Evolutionary conservation across 2,797 vertebrate genomes (phyloP), one percentile per base, ranked within the genome.

Genomic region (Leptodon cayanensis): DNA sequence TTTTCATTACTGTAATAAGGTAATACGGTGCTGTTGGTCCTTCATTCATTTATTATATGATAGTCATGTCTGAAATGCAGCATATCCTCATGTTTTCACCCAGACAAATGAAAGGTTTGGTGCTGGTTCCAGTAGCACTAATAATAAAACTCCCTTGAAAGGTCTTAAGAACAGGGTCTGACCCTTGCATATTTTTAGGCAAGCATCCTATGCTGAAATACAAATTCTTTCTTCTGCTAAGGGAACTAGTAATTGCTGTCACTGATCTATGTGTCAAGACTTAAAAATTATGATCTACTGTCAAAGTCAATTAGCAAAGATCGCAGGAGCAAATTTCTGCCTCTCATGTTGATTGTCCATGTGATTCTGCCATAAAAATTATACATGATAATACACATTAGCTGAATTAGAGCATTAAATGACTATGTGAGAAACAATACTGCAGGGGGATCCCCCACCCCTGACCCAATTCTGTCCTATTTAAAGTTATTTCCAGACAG

Each of bases 251-350:
- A 85, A 86, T 86, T 91, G 37, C 50, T 92, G 54, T 35, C 66
- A 59, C 37, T 93, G 61, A 67, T 82, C 22, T 9, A 11, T 50
- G 44, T 72, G 47, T 83, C 84, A 83, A 70, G 63, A 57, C 22
- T 47, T 73, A 28, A 67, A 90, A 90, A 58, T 92, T 66, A 79
- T 42, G 18, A 74, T 81, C 35, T 61, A 10, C 16, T 31, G 20
- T 86, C 73, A 92, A 62, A 63, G 66, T 70, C 61, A 96, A 79
- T 93, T 86, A 94, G 65, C 63, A 88, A 88, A 91, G 65, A 58
- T 35, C 13, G 1, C 39, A 74, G 65, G 67, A 83, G 42, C 21
- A 93, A 71, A 62, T 63, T 83, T 83, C 61, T 85, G 66, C 52
- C 61, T 71, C 55, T 83, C 28, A 22, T 79, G 35, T 71, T 65